A percentile compares a stretch with the other conserved stretches of the same genome.
Conservation (phyloP, 2,888 invertebrate genomes). For the Dryobotodes eremita region DNA sequence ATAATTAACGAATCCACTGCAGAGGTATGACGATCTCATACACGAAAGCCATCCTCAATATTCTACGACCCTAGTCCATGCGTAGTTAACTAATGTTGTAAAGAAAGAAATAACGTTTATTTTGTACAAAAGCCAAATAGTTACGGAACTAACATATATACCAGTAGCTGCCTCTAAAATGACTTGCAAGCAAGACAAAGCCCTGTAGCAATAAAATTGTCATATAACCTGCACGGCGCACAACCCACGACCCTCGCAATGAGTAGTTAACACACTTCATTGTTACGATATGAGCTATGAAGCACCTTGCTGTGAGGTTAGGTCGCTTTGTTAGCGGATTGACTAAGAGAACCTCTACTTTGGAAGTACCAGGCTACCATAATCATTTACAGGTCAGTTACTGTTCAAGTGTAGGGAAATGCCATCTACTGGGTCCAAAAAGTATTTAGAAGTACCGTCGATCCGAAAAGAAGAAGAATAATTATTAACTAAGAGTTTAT, state of each 20-base stretch:
- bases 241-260: slow-evolving; percentile 65
- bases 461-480: no score
- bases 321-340: slow-evolving; percentile 48
- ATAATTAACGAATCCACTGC: neutral
- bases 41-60: neutral
- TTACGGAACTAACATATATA: slow-evolving; percentile 9
- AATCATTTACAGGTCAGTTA: no score
- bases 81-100: no score
- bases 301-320: slow-evolving; percentile 47
- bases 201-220: slow-evolving; percentile 51
- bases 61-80: neutral
- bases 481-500: no score
- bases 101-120: slow-evolving; percentile 12
- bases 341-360: no score
- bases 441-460: no score
- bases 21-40: neutral
- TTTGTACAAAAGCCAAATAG: slow-evolving; percentile 9
- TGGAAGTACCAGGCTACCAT: neutral
- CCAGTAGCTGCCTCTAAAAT: slow-evolving; percentile 42
- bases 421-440: no score
- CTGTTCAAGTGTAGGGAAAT: neutral
- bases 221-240: slow-evolving; percentile 55
- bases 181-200: slow-evolving; percentile 49
- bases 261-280: slow-evolving; percentile 68
- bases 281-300: slow-evolving; percentile 67